Conservation (phyloP, 2,113 vertebrate species). For the Poecile atricapillus region DNA sequence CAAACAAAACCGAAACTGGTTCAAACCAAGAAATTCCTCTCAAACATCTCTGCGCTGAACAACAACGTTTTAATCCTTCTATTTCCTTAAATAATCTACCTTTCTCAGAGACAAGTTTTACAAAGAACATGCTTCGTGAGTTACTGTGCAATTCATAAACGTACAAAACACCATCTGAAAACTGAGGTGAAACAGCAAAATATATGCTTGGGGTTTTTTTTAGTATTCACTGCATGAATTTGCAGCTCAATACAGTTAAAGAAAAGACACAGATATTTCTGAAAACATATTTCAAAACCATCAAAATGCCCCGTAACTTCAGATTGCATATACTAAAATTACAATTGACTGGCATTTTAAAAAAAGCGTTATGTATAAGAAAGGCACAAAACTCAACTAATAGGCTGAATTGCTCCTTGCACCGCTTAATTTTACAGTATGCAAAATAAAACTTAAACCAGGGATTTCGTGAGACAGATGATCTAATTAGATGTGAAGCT, state of each 20-base stretch:
- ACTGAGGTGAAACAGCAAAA: background rate
- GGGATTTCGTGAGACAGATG: background rate
- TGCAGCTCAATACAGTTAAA: background rate
- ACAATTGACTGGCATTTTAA: background rate
- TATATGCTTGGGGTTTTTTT: background rate
- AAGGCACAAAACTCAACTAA: background rate
- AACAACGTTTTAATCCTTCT: background rate
- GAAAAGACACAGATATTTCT: background rate
- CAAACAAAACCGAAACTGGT: background rate
- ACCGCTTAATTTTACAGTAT: background rate
- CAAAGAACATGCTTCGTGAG: fast-evolving
- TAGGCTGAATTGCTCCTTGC: background rate
- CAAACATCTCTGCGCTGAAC: background rate
- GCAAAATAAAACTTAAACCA: background rate
- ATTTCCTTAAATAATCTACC: background rate
- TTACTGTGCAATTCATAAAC: background rate
- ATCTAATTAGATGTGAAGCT: background rate
- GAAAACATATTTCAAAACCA: background rate
- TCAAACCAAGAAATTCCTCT: background rate
- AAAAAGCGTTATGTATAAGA: background rate
- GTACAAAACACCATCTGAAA: background rate
- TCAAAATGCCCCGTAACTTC: background rate
- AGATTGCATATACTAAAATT: background rate
- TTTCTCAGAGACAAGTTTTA: background rate
- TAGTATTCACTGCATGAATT: background rate